Evolutionary conservation across 1,140 invertebrate species (phyloP), one percentile per base, ranked within the genome.

Genomic region (Doryteuthis pealeii): DNA sequence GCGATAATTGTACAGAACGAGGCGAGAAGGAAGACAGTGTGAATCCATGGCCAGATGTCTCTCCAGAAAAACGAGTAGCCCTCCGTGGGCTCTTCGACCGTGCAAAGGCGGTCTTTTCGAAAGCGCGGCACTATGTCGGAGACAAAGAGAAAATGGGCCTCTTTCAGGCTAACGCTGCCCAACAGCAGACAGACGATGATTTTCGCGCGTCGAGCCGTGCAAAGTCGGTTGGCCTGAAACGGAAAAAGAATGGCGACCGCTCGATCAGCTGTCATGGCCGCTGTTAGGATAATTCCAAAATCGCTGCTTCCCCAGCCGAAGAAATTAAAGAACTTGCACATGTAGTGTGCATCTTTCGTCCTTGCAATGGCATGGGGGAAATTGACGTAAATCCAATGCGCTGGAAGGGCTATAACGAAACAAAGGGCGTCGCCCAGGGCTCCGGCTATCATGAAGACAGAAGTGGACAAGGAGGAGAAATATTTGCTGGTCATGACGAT

Each of bases 221-320:
- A 82, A 74, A 80, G 76, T 2, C 62, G 71, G 22, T 69, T 49
- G 2, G 81, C 78, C 69, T 80, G 78, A 12, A 84, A 69, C 12
- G 82, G 82, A 65, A 81, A 82, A 28, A 74, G 74, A 18, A 85
- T 77, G 12, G 83, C 83, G 0, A 85, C 54, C 15, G 80, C 79
- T 22, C 83, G 72, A 54, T 85, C 83, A 1, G 80, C 73, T 30
- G 82, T 83, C 83, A 85, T 85, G 54, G 80, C 83, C 15, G 78
- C 79, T 1, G 83, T 85, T 14, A 85, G 68, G n/a, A 85, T 32
- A 31, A 85, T 77, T 4, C 83, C 83, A 31, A 82, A 58, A 71
- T 85, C 82, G 68, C 83, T 85, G 28, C 77, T 82, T 0, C 75
- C 76, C 79, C 79, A 80, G n/a, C 83, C 83, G n/a, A 82, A 72